These are phyloP conservation scores for Camponotus vicinus DNA, from an alignment of 1,140 invertebrate species.

Conservation along the genomic window DNA sequence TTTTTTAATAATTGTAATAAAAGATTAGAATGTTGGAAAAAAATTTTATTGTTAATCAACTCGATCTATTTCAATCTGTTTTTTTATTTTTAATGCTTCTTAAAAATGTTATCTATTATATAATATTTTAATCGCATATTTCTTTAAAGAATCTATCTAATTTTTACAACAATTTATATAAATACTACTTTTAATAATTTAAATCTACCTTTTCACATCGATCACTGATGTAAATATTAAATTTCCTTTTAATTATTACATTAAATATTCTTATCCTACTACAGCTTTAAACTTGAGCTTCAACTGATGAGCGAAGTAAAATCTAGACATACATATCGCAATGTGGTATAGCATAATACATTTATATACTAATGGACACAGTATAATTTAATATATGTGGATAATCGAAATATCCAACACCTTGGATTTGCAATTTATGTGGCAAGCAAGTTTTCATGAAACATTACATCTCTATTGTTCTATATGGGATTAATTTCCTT, in stretches of 20 bases:
- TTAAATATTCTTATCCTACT: not conserved
- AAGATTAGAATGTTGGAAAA: not conserved
- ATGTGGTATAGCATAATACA: not conserved
- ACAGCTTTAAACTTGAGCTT: not conserved
- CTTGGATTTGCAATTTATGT: constrained; percentile 22
- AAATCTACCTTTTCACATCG: no score
- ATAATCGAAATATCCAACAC: constrained; percentile 45
- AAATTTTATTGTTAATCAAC: not conserved
- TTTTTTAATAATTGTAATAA: not conserved
- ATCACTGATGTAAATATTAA: no score
- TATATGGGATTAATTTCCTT: constrained; percentile 1
- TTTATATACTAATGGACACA: not conserved
- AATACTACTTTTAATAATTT: no score
- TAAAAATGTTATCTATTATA: not conserved
- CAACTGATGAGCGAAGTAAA: not conserved
- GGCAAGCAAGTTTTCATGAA: constrained; percentile 35
- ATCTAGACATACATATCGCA: not conserved
- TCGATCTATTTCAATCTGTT: not conserved
- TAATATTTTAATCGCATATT: not conserved
- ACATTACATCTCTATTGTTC: not conserved
- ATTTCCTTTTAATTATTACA: no score
- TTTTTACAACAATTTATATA: no score
- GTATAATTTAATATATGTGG: constrained; percentile 41
- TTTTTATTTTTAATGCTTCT: no score
- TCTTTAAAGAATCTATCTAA: no score